Percentiles rank a stretch among this genome's conserved stretches.
Conservation (phyloP, 2,888 invertebrate species). For the Dorcus parallelipipedus region DNA sequence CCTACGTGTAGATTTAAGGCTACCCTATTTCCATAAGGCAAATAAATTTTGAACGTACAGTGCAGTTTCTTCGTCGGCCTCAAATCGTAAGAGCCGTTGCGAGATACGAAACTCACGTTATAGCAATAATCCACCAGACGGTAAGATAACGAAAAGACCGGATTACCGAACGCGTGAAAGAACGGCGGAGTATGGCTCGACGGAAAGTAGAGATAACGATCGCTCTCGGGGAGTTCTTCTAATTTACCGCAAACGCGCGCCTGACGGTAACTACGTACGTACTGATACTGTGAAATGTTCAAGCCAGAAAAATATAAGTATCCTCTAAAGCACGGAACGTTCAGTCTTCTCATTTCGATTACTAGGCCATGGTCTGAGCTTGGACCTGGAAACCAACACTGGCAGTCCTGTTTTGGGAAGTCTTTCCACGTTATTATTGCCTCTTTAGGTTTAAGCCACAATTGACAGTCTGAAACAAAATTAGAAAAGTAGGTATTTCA, state of each 20-base stretch:
- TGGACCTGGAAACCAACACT: constrained; percentile 53
- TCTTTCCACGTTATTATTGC: constrained; percentile 56
- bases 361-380: constrained; percentile 56
- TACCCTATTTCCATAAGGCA: constrained; percentile 69
- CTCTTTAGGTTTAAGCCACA: constrained; percentile 51
- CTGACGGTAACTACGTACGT: constrained; percentile 36
- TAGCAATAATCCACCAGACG: constrained; percentile 70
- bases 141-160: constrained; percentile 65
- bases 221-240: constrained; percentile 60
- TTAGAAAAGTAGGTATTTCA: constrained; percentile 1
- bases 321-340: constrained; percentile 63
- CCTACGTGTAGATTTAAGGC: constrained; percentile 62
- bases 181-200: constrained; percentile 49
- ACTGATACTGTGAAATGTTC: constrained; percentile 39
- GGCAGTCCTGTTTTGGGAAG: constrained; percentile 56
- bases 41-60: constrained; percentile 66
- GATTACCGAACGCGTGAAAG: constrained; percentile 60
- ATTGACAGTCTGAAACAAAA: constrained; percentile 60
- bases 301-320: constrained; percentile 57
- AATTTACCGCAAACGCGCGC: constrained; percentile 65
- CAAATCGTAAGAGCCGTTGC: constrained; percentile 65
- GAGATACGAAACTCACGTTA: constrained; percentile 61
- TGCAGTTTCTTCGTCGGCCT: constrained; percentile 57
- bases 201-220: constrained; percentile 61
- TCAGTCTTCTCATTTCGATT: constrained; percentile 63